These are phyloP conservation scores for Mesembrinibis cayennensis DNA, from an alignment of 2,113 vertebrate species.

Conservation along the genomic window DNA sequence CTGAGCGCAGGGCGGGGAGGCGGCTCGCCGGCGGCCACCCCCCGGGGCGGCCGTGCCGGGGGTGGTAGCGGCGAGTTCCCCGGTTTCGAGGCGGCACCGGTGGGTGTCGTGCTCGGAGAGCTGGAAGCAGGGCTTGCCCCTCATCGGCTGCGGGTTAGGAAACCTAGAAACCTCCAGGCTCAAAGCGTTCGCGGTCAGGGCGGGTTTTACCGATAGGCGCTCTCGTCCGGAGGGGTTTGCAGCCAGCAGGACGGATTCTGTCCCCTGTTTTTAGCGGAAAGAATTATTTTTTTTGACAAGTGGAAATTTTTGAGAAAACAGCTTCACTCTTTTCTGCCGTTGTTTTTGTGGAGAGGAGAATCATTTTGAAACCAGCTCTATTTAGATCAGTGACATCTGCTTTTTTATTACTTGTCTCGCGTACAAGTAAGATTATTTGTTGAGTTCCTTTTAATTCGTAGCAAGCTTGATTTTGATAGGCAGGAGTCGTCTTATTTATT, in stretches of 20 bases:
- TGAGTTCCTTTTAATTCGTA: accelerated
- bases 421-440: neutral
- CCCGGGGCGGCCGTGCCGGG: too few relatives aligned
- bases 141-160: neutral
- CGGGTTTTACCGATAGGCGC: accelerated
- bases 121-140: accelerated
- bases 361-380: neutral
- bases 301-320: neutral
- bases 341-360: neutral
- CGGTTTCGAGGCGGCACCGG: neutral
- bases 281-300: neutral
- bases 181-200: accelerated
- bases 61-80: neutral
- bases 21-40: neutral
- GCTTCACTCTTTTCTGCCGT: neutral
- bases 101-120: neutral
- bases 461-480: accelerated
- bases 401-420: neutral
- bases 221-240: too few relatives aligned
- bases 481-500: neutral
- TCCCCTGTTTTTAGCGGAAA: neutral
- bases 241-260: neutral
- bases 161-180: neutral
- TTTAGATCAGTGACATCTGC: neutral
- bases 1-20: neutral